A percentile compares a stretch with the other conserved stretches of the same genome.
Evolutionary conservation across 2,113 vertebrate species (phyloP).

Genomic region (Rhea pennata): DNA sequence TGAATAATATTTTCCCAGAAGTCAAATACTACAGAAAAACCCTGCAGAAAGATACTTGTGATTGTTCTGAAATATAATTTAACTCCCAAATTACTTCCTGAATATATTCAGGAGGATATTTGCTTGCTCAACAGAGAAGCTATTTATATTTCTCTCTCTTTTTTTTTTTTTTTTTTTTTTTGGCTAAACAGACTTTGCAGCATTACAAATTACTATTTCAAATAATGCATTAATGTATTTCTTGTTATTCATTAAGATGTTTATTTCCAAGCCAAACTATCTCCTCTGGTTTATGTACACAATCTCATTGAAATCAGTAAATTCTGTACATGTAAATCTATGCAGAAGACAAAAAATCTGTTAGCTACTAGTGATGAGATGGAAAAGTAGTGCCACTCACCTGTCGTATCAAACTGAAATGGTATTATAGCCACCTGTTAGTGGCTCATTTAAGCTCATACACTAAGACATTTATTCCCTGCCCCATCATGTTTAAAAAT

Average conservation of each 20-base stretch:
- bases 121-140: background rate
- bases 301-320: background rate
- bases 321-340: background rate
- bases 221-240: background rate
- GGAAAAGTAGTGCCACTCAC: background rate
- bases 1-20: background rate
- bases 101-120: background rate
- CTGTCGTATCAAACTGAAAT: background rate
- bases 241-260: constrained; percentile 18
- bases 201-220: background rate
- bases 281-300: background rate
- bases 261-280: constrained; percentile 22
- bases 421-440: background rate
- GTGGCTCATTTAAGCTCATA: background rate
- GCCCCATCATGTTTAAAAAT: background rate
- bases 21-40: constrained; percentile 5
- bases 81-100: background rate
- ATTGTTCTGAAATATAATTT: constrained; percentile 5
- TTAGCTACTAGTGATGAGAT: background rate
- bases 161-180: background rate
- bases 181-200: background rate
- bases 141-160: background rate
- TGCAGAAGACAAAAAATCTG: background rate
- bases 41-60: background rate
- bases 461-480: background rate